Evolutionary conservation across 1,140 invertebrate genomes (phyloP).

Genomic region (Drosophila tropicalis): DNA sequence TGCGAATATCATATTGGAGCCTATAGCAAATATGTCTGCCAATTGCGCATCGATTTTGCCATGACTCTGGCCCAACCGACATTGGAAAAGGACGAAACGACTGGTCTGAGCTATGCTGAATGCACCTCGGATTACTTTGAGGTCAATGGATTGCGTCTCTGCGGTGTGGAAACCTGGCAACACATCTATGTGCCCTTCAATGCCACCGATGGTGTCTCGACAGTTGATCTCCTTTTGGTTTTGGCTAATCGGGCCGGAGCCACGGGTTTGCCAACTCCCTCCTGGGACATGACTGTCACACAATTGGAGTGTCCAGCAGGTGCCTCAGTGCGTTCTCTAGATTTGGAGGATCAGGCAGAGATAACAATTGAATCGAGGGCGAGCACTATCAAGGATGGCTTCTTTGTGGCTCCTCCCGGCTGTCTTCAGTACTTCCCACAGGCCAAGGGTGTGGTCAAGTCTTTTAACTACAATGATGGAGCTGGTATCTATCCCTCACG

Average conservation of each 20-base stretch:
- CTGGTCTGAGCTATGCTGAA: conserved; percentile 48
- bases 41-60: conserved; percentile 70
- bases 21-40: conserved; percentile 72
- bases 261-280: conserved; percentile 28
- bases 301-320: conserved; percentile 70
- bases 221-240: conserved; percentile 44
- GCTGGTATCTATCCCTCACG: conserved; percentile 64
- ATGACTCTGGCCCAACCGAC: conserved; percentile 62
- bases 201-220: conserved; percentile 49
- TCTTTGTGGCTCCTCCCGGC: conserved; percentile 66
- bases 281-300: conserved; percentile 59
- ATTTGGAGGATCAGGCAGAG: not conserved
- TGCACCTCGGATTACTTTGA: conserved; percentile 66
- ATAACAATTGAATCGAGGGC: conserved; percentile 20
- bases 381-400: conserved; percentile 56
- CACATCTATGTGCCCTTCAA: conserved; percentile 80
- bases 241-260: conserved; percentile 59
- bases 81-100: conserved; percentile 14
- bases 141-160: conserved; percentile 58
- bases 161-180: conserved; percentile 66
- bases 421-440: conserved; percentile 77
- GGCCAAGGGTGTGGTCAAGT: conserved; percentile 59
- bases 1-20: conserved; percentile 66
- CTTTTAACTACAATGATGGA: conserved; percentile 76
- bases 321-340: conserved; percentile 37